Evolutionary conservation across 2,113 vertebrate genomes (phyloP).

Genomic region (Larimichthys crocea): DNA sequence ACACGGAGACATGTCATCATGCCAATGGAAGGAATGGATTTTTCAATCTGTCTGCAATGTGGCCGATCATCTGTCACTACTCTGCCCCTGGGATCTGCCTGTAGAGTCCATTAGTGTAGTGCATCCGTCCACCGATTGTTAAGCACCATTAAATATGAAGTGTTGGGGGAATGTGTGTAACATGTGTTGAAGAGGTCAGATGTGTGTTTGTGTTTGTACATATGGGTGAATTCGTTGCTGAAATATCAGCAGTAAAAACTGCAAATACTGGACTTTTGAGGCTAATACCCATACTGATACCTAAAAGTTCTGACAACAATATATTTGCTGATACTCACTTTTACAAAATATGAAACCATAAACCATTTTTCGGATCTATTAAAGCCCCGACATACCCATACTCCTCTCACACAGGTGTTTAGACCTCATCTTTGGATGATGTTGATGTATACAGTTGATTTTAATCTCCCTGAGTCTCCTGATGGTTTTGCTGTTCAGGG

Average conservation of each 20-base stretch:
- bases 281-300: not conserved
- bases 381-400: not conserved
- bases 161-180: conserved; percentile 14
- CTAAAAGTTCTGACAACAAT: not conserved
- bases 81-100: conserved; percentile 45
- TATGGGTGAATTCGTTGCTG: not conserved
- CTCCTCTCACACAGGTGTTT: not conserved
- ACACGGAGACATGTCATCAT: conserved; percentile 7
- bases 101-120: conserved; percentile 52
- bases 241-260: not conserved
- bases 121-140: conserved; percentile 29
- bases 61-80: conserved; percentile 60
- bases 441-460: no score
- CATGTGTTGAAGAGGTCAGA: conserved; percentile 14
- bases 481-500: no score
- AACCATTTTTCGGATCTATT: not conserved
- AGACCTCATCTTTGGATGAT: no score
- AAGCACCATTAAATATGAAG: conserved; percentile 53
- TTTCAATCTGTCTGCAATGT: conserved; percentile 35
- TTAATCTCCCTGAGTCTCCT: no score
- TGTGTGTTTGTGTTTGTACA: conserved; percentile 8
- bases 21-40: conserved; percentile 8
- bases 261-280: not conserved
- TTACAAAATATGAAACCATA: no score
- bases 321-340: no score